These are phyloP conservation scores for Mastacembelus armatus DNA, from an alignment of 2,797 vertebrate species.

Conservation along the genomic window DNA sequence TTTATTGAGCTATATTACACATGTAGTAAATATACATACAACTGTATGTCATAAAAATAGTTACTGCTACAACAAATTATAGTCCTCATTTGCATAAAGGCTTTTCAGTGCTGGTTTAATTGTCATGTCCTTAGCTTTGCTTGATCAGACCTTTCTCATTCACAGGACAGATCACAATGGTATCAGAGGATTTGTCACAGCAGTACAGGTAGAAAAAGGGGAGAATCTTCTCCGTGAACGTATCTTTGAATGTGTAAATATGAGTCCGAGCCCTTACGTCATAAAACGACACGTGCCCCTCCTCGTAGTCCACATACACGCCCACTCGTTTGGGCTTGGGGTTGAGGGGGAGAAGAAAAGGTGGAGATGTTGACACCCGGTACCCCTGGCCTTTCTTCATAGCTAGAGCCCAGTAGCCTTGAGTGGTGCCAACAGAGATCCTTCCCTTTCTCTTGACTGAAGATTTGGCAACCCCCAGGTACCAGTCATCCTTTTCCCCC, in stretches of 20 bases:
- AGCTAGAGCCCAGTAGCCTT: slow-evolving; percentile 86
- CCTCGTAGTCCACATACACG: slow-evolving; percentile 84
- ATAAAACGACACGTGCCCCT: slow-evolving; percentile 85
- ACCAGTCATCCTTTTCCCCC: slow-evolving; percentile 87
- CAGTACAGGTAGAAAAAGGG: slow-evolving; percentile 88
- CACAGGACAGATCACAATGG: slow-evolving; percentile 74
- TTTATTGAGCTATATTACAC: background rate
- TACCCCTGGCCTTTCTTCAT: slow-evolving; percentile 85
- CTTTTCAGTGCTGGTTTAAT: background rate
- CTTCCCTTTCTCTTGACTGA: slow-evolving; percentile 85
- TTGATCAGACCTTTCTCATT: slow-evolving; percentile 70
- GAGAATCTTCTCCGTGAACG: slow-evolving; percentile 77
- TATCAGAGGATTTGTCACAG: slow-evolving; percentile 85
- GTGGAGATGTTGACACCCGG: slow-evolving; percentile 79
- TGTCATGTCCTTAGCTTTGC: slow-evolving; percentile 57
- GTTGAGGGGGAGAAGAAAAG: slow-evolving; percentile 60
- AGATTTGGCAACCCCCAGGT: slow-evolving; percentile 85
- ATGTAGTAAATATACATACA: slow-evolving; percentile 11
- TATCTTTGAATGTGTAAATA: slow-evolving; percentile 82
- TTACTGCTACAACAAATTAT: background rate
- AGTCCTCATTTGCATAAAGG: background rate
- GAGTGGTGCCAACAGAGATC: slow-evolving; percentile 79
- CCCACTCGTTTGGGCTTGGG: slow-evolving; percentile 76
- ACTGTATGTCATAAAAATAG: background rate
- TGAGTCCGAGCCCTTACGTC: slow-evolving; percentile 75